phyloP scores from a whole-genome alignment of 2,888 invertebrate genomes.

The Meganola albula region DNA sequence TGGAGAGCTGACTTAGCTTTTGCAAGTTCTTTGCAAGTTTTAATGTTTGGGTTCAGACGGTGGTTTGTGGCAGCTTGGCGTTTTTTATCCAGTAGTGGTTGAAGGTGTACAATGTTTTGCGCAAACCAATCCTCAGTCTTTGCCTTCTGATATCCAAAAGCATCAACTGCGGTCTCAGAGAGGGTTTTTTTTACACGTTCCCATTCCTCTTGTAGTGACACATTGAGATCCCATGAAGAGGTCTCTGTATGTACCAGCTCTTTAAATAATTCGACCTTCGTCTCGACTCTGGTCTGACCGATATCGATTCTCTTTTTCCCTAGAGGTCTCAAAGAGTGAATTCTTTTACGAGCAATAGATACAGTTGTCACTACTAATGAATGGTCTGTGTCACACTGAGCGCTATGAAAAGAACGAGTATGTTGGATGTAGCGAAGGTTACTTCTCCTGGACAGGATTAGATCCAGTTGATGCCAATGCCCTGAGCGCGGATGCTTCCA shows the following conservation, averaged over 20 bases:
- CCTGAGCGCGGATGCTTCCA: constrained; percentile 20
- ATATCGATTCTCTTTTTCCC: not conserved
- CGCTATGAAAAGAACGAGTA: not conserved
- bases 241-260: too few species aligned
- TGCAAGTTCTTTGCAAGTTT: not conserved
- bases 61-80: not conserved
- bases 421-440: not conserved
- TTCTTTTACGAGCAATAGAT: not conserved
- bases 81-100: not conserved
- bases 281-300: too few species aligned
- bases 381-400: too few species aligned
- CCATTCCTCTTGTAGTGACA: too few species aligned
- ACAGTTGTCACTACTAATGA: not conserved
- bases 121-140: too few species aligned
- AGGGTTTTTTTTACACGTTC: too few species aligned
- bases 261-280: too few species aligned
- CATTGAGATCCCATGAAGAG: too few species aligned
- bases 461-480: constrained; percentile 20
- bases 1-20: not conserved
- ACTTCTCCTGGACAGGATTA: constrained; percentile 10
- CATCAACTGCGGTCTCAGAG: too few species aligned
- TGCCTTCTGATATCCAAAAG: too few species aligned
- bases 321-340: not conserved
- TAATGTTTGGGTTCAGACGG: not conserved
- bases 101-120: too few species aligned